Percentiles rank a stretch among this genome's conserved stretches.
These are phyloP conservation scores for Cryptotis parvus DNA, from an alignment of 2,113 vertebrate species.

Conservation along the genomic window DNA sequence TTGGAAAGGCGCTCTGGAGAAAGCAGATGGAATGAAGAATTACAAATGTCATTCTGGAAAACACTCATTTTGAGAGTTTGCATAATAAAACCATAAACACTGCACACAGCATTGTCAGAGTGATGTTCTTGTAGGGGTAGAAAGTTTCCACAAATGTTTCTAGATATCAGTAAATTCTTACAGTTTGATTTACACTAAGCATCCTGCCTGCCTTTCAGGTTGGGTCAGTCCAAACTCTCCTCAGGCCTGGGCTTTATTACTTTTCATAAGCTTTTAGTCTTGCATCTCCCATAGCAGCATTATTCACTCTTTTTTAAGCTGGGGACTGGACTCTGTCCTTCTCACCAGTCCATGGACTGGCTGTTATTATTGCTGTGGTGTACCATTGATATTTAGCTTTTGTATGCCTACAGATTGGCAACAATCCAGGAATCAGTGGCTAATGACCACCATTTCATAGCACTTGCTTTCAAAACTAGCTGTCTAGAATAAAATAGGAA, in stretches of 20 bases:
- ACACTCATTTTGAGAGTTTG: conserved; percentile 29
- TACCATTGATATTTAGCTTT: too few species aligned
- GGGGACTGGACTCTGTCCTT: too few species aligned
- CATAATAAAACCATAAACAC: conserved; percentile 39
- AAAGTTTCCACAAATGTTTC: conserved; percentile 65
- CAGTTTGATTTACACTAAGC: conserved; percentile 19
- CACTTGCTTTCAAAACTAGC: too few species aligned
- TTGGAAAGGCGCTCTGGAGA: background rate
- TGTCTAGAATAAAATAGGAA: conserved; percentile 4
- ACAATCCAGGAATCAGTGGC: too few species aligned
- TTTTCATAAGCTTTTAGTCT: background rate
- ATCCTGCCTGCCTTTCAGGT: conserved; percentile 24
- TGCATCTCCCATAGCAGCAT: background rate
- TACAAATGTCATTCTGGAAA: conserved; percentile 2
- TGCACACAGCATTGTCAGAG: background rate
- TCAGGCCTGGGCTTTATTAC: background rate
- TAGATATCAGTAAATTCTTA: conserved; percentile 52
- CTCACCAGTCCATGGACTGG: too few species aligned
- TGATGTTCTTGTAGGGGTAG: conserved; percentile 55
- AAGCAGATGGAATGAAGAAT: conserved; percentile 62
- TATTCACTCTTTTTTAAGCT: background rate
- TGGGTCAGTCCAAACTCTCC: background rate
- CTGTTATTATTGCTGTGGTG: too few species aligned
- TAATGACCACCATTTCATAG: too few species aligned
- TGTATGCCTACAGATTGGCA: too few species aligned